Base-by-base conservation (phyloP, 2,888 invertebrate species). In the Sceliomorpha sp. region DNA sequence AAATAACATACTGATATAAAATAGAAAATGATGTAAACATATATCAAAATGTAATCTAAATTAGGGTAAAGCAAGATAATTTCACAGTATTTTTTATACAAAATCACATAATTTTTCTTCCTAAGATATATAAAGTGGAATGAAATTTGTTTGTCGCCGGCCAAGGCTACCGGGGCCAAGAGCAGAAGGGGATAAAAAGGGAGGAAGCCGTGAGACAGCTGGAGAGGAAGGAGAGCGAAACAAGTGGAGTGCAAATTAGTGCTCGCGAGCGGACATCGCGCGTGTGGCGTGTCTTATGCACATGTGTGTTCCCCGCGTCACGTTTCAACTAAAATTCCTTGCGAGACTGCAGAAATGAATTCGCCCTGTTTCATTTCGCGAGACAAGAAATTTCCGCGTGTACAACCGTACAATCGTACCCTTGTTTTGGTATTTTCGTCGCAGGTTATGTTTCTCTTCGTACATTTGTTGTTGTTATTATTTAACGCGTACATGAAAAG, bases 321-420 rank as follows among this genome's bases (percentile, higher is more conserved):
- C 50, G 47, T 71, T 71, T 63, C 63, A 71, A 71, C 67, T 71
- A 71, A 71, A 55, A 71, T 71, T 71, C 68, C 71, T 42, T 8
- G 63, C 63, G 63, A 39, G 50, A 55, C 45, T 63, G 47, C 24
- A 13, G 40, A 60, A 63, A 68, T 59, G 31, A 67, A 68, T 67
- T 59, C 50, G 51, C 51, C 60, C 53, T 59, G 56, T 59, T 47
- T 6, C 69, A 59, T 64, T 53, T 24, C 34, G 50, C 51, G 27
- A 14, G 37, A 13, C 20, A 40, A 59, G 26, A 67, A 48, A 67
- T 68, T 50, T 47, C 45, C 26, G 39, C 36, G 10, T 31, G 10
- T 20, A 20, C 20, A 2, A 5, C 20, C 31, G 20, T 29, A 20
- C 48, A 20, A 24, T 39, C 20, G 12, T 13, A 6, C 13, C 39